These are phyloP conservation scores for Morus bassanus DNA, from an alignment of 2,797 vertebrate species.

Conservation along the genomic window DNA sequence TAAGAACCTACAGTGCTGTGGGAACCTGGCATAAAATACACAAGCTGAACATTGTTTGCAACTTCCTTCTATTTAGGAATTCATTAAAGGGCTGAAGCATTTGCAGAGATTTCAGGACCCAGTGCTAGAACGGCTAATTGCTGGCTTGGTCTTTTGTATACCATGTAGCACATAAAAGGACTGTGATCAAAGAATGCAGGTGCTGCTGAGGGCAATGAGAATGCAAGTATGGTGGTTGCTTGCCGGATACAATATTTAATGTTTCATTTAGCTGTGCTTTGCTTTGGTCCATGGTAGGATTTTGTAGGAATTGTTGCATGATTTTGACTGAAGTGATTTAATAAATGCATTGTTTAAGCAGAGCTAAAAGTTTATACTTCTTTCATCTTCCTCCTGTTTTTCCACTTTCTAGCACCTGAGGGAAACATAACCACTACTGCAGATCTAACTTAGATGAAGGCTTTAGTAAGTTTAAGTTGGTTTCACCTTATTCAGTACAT, in stretches of 20 bases:
- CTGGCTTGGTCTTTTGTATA: constrained; percentile 54
- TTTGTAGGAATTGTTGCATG: constrained; percentile 9
- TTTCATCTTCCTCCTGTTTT: neutral
- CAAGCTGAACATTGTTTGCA: constrained; percentile 60
- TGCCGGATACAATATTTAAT: constrained; percentile 29
- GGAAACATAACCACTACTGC: neutral
- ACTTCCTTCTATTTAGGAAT: constrained; percentile 64
- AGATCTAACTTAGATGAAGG: neutral
- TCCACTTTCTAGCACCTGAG: neutral
- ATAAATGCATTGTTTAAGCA: neutral
- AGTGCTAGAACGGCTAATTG: constrained; percentile 61
- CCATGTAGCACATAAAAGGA: constrained; percentile 49
- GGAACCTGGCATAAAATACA: constrained; percentile 69
- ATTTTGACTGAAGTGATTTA: constrained; percentile 1
- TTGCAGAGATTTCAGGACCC: constrained; percentile 28
- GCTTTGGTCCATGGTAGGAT: neutral
- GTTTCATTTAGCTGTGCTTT: neutral
- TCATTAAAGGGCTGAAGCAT: constrained; percentile 45
- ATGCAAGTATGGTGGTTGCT: constrained; percentile 20
- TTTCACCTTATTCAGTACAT: neutral
- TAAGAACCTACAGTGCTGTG: constrained; percentile 74
- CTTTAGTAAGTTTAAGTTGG: neutral
- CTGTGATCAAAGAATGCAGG: constrained; percentile 69
- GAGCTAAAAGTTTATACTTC: neutral
- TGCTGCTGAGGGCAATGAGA: constrained; percentile 53